phyloP scores from a whole-genome alignment of 2,797 vertebrate species.

The Distichodus sexfasciatus region DNA sequence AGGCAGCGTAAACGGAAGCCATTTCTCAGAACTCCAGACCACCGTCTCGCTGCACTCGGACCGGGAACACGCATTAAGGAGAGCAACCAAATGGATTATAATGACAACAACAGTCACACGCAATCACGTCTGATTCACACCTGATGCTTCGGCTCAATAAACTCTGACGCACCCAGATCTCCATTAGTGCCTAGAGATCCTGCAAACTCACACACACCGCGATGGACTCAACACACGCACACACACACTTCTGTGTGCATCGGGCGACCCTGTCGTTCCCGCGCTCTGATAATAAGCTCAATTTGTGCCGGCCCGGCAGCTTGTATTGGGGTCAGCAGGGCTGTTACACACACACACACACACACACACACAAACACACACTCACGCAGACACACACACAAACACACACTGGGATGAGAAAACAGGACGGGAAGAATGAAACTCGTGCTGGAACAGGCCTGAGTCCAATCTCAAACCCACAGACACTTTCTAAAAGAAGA shows the following conservation, averaged over 20 bases:
- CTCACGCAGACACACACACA: constrained; percentile 29
- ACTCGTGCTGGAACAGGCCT: not conserved
- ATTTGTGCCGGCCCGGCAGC: constrained; percentile 9
- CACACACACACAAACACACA: too few relatives aligned
- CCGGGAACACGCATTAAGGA: constrained; percentile 45
- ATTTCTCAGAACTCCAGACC: constrained; percentile 39
- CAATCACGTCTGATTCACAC: constrained; percentile 8
- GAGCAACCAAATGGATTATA: constrained; percentile 63
- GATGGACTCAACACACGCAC: not conserved
- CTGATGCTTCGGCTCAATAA: constrained; percentile 13
- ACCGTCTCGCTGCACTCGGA: constrained; percentile 1
- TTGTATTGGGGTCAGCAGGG: constrained; percentile 6
- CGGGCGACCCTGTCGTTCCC: not conserved
- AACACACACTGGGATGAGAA: too few relatives aligned
- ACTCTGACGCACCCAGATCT: constrained; percentile 34
- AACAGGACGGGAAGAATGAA: not conserved
- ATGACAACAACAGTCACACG: constrained; percentile 47
- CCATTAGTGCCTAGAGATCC: constrained; percentile 50
- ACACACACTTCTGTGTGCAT: not conserved
- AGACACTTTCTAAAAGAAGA: not conserved
- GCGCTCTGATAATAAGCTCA: constrained; percentile 23
- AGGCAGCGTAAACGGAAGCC: not conserved
- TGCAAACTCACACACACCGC: not conserved
- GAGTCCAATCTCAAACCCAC: not conserved
- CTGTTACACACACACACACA: constrained; percentile 20